Base-by-base conservation (phyloP, 1,140 invertebrate genomes). In the Microplitis demolitor region DNA sequence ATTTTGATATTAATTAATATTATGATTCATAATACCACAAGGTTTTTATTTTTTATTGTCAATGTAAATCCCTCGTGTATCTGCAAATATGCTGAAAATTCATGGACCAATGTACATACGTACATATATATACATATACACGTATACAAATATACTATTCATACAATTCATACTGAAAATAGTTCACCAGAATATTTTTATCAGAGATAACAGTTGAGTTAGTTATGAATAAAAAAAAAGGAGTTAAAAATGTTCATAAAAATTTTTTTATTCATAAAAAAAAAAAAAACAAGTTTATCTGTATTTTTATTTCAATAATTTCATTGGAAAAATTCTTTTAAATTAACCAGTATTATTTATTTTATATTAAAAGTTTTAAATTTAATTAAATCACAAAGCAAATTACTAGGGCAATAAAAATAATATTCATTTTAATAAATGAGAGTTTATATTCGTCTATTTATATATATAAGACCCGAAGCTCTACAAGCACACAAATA, bases 51-150 rank as follows among this genome's bases (percentile, higher is more conserved):
- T 37, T 71, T 45, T 71, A 56, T 66, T 66, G 39, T 71, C 34
- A 71, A 61, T 62, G 50, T 51, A 71, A 71, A 71, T 71, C 69
- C 62, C 61, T 31, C 62, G 69, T 50, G 61, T 71, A 54, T 71
- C 62, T 66, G 61, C 34, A 71, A 73, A 73, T 73, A 69, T 69
- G 66, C 68, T 73, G 72, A 54, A 39, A 63, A 73, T 73, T 73
- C 72, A 73, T 73, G 72, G 66, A 68, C 72, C 64, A 63, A 63
- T 67, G 62, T 67, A 64, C 64, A 37, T 67, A 35, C 56, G 71
- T 31, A 62, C 2, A 45, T 45, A 5, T 9, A 6, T 9, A 39
- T 11, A 11, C 6, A 45, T 45, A 45, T 45, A 45, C 24, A 24
- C 24, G 11, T 45, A 45, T 11, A 45, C 39, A 45, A 45, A 45